Evolutionary conservation across 2,888 invertebrate genomes (phyloP).

Genomic region (Cordilura impudica): DNA sequence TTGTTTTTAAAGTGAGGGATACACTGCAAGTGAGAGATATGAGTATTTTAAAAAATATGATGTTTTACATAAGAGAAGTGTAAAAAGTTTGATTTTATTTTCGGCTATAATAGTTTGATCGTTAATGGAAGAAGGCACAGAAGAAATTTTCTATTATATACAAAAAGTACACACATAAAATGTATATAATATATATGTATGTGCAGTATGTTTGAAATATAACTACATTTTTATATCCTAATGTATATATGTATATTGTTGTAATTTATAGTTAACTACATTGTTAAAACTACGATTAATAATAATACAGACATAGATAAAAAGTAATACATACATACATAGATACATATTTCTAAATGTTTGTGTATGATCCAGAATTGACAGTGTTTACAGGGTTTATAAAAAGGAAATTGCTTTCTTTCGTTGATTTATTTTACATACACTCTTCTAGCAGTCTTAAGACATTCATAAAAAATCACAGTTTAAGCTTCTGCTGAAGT

Average conservation of each 20-base stretch:
- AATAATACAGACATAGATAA: background rate
- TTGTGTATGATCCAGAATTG: conserved; percentile 36
- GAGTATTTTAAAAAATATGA: no score
- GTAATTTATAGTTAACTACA: background rate
- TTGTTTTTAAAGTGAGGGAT: no score
- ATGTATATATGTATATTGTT: background rate
- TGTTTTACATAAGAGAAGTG: background rate
- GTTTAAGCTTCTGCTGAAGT: conserved; percentile 34
- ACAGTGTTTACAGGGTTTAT: conserved; percentile 34
- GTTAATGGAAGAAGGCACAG: conserved; percentile 73
- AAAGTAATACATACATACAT: background rate
- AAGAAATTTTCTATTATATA: conserved; percentile 72
- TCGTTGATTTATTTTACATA: conserved; percentile 61
- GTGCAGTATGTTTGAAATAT: background rate
- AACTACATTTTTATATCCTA: background rate
- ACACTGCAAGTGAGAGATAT: no score
- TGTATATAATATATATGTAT: background rate
- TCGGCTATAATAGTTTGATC: conserved; percentile 43
- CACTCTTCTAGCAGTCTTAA: conserved; percentile 28
- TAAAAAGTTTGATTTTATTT: conserved; percentile 7
- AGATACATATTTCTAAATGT: background rate
- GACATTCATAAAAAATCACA: conserved; percentile 49
- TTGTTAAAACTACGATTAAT: background rate
- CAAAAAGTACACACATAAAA: conserved; percentile 32
- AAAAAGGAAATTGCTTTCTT: conserved; percentile 56